phyloP scores from a whole-genome alignment of 2,888 invertebrate species.

The Hydrotaea diabolus region DNA sequence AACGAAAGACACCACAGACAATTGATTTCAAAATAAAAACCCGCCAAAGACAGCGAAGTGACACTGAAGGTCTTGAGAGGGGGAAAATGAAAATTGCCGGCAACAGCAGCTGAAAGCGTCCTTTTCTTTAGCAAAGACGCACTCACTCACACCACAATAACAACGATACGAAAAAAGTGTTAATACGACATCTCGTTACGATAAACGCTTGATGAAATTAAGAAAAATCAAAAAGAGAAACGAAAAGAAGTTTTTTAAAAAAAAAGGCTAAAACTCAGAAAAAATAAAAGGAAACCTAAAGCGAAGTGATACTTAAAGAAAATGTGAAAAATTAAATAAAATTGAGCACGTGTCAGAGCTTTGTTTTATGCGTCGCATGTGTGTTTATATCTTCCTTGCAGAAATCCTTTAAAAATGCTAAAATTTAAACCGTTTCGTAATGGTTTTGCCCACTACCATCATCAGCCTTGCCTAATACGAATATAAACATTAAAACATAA shows the following conservation, averaged over 20 bases:
- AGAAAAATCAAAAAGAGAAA: background rate
- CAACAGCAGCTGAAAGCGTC: background rate
- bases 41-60: background rate
- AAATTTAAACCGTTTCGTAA: background rate
- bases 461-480: background rate
- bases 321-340: too few species aligned
- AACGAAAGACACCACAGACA: background rate
- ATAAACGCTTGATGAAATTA: background rate
- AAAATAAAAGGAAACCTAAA: background rate
- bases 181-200: background rate
- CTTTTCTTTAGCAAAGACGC: background rate
- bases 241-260: too few species aligned
- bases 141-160: background rate
- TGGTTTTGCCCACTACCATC: background rate
- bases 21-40: conserved; percentile 6
- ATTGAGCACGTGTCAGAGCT: too few species aligned
- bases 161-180: background rate
- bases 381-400: background rate
- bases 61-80: background rate
- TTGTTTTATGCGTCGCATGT: too few species aligned
- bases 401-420: conserved; percentile 24
- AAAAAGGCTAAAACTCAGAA: too few species aligned
- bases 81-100: background rate
- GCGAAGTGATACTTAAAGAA: too few species aligned
- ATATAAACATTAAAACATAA: background rate